phyloP scores from a whole-genome alignment of 2,113 vertebrate genomes.

The Scortum barcoo region DNA sequence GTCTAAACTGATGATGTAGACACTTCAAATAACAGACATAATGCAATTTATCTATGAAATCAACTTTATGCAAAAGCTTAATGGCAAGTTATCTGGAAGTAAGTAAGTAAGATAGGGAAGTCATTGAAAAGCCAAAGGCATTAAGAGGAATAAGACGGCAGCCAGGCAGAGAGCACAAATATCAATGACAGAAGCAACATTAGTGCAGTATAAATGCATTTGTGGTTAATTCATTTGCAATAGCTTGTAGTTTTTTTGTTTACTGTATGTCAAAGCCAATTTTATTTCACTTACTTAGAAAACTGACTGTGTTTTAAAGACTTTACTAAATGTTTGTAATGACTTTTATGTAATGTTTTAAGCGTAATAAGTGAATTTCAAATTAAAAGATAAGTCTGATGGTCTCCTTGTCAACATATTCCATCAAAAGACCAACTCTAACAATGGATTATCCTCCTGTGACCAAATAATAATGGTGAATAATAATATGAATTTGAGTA shows the following conservation, averaged over 20 bases:
- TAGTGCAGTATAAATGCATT: constrained; percentile 49
- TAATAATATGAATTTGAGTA: background rate
- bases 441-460: background rate
- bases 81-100: constrained; percentile 6
- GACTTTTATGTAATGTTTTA: background rate
- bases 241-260: background rate
- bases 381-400: background rate
- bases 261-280: background rate
- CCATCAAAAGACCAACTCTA: background rate
- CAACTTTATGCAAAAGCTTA: background rate
- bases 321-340: background rate
- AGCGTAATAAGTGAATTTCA: background rate
- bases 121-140: background rate
- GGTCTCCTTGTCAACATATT: background rate
- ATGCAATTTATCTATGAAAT: background rate
- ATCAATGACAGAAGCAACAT: background rate
- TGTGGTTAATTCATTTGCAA: constrained; percentile 44
- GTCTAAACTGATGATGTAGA: background rate
- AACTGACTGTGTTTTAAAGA: background rate
- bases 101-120: background rate
- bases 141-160: constrained; percentile 1
- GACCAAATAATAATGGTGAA: background rate
- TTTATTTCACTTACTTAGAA: background rate
- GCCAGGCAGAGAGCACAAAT: background rate
- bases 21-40: background rate